Evolutionary conservation across 2,888 invertebrate genomes (phyloP).

Genomic region (Coremacera marginata): DNA sequence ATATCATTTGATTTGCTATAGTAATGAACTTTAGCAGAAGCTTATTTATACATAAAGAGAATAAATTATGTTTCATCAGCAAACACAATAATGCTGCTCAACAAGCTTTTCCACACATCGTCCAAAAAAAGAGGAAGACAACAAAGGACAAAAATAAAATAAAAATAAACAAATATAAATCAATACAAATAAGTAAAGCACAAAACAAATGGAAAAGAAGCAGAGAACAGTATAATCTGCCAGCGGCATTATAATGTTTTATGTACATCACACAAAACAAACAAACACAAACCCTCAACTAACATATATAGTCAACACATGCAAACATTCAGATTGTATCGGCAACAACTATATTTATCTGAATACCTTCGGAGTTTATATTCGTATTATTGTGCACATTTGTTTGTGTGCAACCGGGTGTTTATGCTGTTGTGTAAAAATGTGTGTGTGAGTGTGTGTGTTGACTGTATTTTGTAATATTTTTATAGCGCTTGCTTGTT

Average conservation of each 20-base stretch:
- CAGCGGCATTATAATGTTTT: conserved; percentile 12
- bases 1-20: too few species aligned
- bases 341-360: neutral
- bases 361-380: neutral
- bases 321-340: too few species aligned
- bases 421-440: neutral
- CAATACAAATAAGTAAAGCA: neutral
- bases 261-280: neutral
- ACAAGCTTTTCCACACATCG: neutral
- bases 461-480: neutral
- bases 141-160: neutral
- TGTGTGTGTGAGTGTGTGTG: neutral
- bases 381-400: neutral
- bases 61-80: conserved; percentile 32
- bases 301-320: neutral
- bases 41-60: neutral
- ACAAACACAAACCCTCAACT: neutral
- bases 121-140: neutral
- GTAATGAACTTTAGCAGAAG: conserved; percentile 1
- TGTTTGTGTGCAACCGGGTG: neutral
- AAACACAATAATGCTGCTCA: conserved; percentile 28
- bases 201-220: too few species aligned
- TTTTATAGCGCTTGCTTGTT: conserved; percentile 32
- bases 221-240: neutral
- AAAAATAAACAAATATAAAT: neutral